These are phyloP conservation scores for Eupithecia inturbata DNA, from an alignment of 2,888 invertebrate genomes.

Conservation along the genomic window DNA sequence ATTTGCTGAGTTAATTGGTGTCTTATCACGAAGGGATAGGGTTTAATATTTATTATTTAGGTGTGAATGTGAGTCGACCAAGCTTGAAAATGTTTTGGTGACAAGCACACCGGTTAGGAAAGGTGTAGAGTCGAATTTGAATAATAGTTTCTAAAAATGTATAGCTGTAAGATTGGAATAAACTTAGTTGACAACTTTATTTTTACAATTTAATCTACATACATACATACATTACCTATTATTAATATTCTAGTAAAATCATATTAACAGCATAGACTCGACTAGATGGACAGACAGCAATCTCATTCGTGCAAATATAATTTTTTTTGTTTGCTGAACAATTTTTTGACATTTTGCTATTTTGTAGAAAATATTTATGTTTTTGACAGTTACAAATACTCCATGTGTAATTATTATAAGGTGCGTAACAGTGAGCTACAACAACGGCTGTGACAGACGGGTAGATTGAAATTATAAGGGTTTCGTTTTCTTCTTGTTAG, in stretches of 20 bases:
- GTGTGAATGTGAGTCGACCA: constrained; percentile 52
- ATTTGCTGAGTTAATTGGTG: constrained; percentile 45
- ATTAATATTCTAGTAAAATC: neutral
- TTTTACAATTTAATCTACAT: neutral
- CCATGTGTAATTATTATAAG: too few species aligned
- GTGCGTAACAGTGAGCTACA: too few species aligned
- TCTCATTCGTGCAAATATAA: too few species aligned
- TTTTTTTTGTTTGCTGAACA: too few species aligned
- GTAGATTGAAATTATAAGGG: too few species aligned
- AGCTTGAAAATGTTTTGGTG: constrained; percentile 82
- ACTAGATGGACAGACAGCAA: neutral
- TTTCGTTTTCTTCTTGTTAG: too few species aligned
- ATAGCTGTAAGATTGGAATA: neutral
- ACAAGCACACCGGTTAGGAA: constrained; percentile 66
- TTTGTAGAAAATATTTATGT: neutral
- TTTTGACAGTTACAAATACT: neutral
- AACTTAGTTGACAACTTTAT: neutral
- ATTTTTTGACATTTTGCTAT: too few species aligned
- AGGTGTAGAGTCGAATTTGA: constrained; percentile 53
- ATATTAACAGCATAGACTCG: neutral
- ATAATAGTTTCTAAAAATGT: neutral
- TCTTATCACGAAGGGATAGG: constrained; percentile 39
- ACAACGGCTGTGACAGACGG: too few species aligned
- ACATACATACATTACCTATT: neutral
- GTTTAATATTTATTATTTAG: constrained; percentile 35